Evolutionary conservation across 1,140 invertebrate species (phyloP).

Genomic region (Teleopsis dalmanni): DNA sequence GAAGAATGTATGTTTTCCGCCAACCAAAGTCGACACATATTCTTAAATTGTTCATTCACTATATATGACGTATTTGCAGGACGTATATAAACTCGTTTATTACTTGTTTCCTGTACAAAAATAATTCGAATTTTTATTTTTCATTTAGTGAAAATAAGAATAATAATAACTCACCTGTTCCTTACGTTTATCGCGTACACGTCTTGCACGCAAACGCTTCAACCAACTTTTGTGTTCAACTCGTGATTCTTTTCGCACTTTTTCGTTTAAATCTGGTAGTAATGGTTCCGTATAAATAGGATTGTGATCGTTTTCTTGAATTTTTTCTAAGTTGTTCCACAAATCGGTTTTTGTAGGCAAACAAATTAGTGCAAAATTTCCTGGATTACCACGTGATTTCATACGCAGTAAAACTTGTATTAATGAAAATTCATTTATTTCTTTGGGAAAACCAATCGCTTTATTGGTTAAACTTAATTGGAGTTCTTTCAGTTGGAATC

Average conservation of each 20-base stretch:
- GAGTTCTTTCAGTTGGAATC: slow-evolving; percentile 43
- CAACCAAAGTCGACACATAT: slow-evolving; percentile 63
- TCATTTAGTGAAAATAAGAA: neutral
- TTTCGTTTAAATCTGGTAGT: slow-evolving; percentile 52
- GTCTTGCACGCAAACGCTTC: slow-evolving; percentile 52
- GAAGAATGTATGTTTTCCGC: slow-evolving; percentile 45
- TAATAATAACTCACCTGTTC: slow-evolving; percentile 13
- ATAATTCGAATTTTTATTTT: too few relatives aligned
- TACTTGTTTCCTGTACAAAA: slow-evolving; percentile 26
- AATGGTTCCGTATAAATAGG: slow-evolving; percentile 49
- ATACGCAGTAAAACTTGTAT: slow-evolving; percentile 50
- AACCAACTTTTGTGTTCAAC: slow-evolving; percentile 52
- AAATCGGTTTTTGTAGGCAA: slow-evolving; percentile 54
- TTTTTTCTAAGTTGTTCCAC: slow-evolving; percentile 32
- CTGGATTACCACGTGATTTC: slow-evolving; percentile 45
- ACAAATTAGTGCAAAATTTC: slow-evolving; percentile 57
- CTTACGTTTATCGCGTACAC: slow-evolving; percentile 47
- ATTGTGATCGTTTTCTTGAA: slow-evolving; percentile 41
- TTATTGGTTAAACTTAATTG: slow-evolving; percentile 13
- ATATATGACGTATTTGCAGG: slow-evolving; percentile 38
- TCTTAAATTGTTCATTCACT: slow-evolving; percentile 49
- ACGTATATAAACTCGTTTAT: slow-evolving; percentile 30
- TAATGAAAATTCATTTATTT: slow-evolving; percentile 24
- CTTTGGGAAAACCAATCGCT: slow-evolving; percentile 7
- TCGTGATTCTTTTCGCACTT: slow-evolving; percentile 50